A percentile compares a stretch with the other conserved stretches of the same genome.
Evolutionary conservation across 2,888 invertebrate genomes (phyloP).

Genomic region (Agonopterix arenella): DNA sequence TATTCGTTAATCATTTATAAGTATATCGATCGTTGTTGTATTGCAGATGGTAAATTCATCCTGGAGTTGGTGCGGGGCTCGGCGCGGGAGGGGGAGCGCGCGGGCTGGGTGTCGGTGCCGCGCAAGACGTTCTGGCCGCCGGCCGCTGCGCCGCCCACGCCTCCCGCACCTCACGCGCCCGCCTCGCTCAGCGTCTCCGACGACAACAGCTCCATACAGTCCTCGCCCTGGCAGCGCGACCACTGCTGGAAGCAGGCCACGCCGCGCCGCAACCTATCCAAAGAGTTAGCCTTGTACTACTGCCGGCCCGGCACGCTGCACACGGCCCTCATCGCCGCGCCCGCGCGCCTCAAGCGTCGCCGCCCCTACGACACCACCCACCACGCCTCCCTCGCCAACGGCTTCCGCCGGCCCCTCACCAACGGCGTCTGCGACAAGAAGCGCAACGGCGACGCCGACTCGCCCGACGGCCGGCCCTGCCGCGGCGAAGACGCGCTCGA

Average conservation of each 20-base stretch:
- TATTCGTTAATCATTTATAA: no score
- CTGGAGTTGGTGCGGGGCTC: constrained; percentile 83
- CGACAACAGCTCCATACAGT: constrained; percentile 93
- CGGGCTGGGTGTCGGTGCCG: constrained; percentile 93
- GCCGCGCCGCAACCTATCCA: constrained; percentile 84
- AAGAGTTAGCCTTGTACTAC: constrained; percentile 84
- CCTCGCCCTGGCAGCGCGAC: constrained; percentile 93
- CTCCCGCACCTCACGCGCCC: constrained; percentile 76
- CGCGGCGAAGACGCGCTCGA: constrained; percentile 44
- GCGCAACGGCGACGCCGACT: constrained; percentile 43
- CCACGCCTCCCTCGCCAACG: constrained; percentile 36
- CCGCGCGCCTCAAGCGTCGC: constrained; percentile 77
- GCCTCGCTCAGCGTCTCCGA: constrained; percentile 92
- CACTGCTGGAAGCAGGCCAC: constrained; percentile 92
- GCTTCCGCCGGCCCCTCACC: constrained; percentile 26
- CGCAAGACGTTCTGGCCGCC: constrained; percentile 93
- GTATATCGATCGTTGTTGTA: neutral
- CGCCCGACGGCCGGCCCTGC: constrained; percentile 30
- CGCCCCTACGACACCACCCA: constrained; percentile 77
- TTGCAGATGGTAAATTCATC: constrained; percentile 92
- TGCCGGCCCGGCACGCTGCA: constrained; percentile 75
- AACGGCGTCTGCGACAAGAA: constrained; percentile 47
- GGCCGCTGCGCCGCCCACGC: constrained; percentile 79
- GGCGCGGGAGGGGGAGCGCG: constrained; percentile 82
- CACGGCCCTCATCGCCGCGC: constrained; percentile 56